Base-by-base conservation (phyloP, 2,113 vertebrate genomes). In the Martes martes region DNA sequence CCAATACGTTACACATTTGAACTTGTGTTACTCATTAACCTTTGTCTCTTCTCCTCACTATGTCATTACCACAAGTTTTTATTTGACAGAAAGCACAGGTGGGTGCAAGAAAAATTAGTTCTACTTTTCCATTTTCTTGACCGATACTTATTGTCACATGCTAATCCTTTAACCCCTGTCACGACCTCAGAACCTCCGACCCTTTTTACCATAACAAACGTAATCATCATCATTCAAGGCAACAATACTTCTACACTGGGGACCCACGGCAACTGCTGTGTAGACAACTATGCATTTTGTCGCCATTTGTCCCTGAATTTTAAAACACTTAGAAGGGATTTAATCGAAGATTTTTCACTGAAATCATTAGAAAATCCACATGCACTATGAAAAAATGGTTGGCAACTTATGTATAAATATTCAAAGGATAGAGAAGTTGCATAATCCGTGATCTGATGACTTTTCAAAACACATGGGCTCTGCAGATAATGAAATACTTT, bases 131-230 rank as follows among this genome's bases (percentile, higher is more conserved):
- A 99, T 99, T 99, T 99, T 98, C 98, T 98, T 98, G 98, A 98
- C 98, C 92, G 95, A 97, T 98, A 98, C 98, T 98, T 98, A 98
- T 98, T 99, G 93, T 98, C 98, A 98, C 98, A 99, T 97, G 98
- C 98, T 99, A 99, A 99, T 99, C 99, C 98, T 98, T 98, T 99
- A 98, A 99, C 99, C 99, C 98, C 98, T 98, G 98, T 98, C 98
- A 97, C 31, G 99, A 99, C 99, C 99, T 99, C 96, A 95, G 99
- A 98, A 99, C 99, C 99, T 99, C 98, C 97, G 98, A 99, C 98
- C 99, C 98, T 97, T 99, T 99, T 99, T 99, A 99, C 98, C 98
- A 99, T 99, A 99, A 99, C 99, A 99, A 99, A 99, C 94, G 98
- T 97, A 90, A 96, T 94, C 98, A 98, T 97, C 95, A 91, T 98